phyloP scores from a whole-genome alignment of 2,797 vertebrate genomes.

The Dendrocincla tyrannina region DNA sequence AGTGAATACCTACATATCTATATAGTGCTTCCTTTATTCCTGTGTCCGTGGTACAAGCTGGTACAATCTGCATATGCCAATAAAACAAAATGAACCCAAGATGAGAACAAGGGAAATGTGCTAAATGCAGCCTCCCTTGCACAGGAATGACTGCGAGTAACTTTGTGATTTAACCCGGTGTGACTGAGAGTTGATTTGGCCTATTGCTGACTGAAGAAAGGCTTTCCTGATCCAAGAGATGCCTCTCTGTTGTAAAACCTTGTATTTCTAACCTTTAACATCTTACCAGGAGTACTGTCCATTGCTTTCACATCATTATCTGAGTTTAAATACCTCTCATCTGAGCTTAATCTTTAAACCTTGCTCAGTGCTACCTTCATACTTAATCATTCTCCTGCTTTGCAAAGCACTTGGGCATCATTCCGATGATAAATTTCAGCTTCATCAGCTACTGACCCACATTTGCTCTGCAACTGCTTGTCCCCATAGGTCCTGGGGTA shows the following conservation, averaged over 20 bases:
- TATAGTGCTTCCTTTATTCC: neutral
- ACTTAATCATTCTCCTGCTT: conserved; percentile 62
- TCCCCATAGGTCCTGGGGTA: conserved; percentile 42
- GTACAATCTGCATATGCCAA: neutral
- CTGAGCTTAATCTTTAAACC: conserved; percentile 59
- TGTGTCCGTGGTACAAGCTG: neutral
- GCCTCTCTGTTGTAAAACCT: conserved; percentile 19
- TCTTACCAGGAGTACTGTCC: conserved; percentile 48
- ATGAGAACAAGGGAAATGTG: neutral
- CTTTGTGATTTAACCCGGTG: conserved; percentile 15
- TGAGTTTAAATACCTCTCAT: conserved; percentile 47
- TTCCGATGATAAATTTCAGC: conserved; percentile 68
- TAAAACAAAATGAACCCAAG: accelerated
- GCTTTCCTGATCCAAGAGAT: conserved; percentile 6
- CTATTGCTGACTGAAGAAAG: conserved; percentile 11
- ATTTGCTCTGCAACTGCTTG: conserved; percentile 32
- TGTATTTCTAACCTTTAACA: conserved; percentile 68
- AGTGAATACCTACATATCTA: neutral
- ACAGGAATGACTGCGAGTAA: neutral
- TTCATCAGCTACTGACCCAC: conserved; percentile 66
- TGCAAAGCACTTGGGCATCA: conserved; percentile 56
- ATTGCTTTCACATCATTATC: conserved; percentile 61
- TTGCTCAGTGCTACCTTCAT: conserved; percentile 56
- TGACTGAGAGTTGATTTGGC: conserved; percentile 53
- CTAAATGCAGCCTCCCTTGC: neutral